Conservation (phyloP, 2,797 vertebrate species). For the Molossus molossus region DNA sequence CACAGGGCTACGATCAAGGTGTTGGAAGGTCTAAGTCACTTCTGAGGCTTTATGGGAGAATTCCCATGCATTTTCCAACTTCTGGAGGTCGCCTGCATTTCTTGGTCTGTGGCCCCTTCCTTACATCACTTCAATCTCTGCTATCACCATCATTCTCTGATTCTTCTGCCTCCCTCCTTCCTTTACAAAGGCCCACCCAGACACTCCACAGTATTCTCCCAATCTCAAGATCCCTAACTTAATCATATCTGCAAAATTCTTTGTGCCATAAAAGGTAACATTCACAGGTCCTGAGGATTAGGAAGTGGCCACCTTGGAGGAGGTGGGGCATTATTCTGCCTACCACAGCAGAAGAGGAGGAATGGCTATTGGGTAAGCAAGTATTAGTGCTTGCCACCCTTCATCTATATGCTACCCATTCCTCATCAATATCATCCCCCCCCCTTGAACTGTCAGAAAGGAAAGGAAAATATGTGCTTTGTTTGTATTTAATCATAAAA, state of each 20-base stretch:
- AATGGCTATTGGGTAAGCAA: neutral
- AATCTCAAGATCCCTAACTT: neutral
- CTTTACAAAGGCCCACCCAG: neutral
- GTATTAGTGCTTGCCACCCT: neutral
- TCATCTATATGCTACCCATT: neutral
- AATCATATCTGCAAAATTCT: neutral
- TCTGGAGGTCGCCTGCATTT: neutral
- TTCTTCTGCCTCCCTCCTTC: neutral
- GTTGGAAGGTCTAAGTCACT: neutral
- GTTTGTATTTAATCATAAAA: constrained; percentile 36
- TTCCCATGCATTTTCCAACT: neutral
- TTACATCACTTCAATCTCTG: neutral
- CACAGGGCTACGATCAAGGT: neutral
- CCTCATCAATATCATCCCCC: neutral
- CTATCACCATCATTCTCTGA: constrained; percentile 21
- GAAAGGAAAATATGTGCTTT: constrained; percentile 5
- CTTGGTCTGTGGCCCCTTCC: neutral
- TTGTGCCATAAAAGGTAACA: neutral
- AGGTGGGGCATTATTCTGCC: neutral
- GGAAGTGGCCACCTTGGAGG: neutral
- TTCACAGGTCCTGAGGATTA: neutral
- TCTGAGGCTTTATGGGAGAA: neutral
- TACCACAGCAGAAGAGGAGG: neutral
- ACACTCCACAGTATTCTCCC: neutral
- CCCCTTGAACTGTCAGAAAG: neutral